phyloP scores from a whole-genome alignment of 1,140 invertebrate genomes.

The Heliconius himera region DNA sequence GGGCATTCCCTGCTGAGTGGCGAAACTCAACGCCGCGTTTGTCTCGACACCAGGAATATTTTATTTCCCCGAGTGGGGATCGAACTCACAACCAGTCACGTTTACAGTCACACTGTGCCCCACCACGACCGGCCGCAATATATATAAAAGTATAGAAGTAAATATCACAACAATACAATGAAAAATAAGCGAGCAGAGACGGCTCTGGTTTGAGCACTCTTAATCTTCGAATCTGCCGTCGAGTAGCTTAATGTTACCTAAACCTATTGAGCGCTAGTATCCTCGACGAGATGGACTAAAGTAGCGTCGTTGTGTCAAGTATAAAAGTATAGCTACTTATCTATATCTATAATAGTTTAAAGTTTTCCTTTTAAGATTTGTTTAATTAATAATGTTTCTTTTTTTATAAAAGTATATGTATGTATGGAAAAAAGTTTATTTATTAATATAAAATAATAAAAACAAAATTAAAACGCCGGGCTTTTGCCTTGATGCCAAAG shows the following conservation, averaged over 20 bases:
- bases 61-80: too few species aligned
- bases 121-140: neutral
- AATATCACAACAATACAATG: neutral
- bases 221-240: slow-evolving; percentile 15
- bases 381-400: neutral
- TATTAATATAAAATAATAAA: too few species aligned
- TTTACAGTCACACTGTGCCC: too few species aligned
- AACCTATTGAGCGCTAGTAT: slow-evolving; percentile 12
- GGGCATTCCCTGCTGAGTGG: too few species aligned
- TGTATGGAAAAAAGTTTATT: neutral
- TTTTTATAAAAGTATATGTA: neutral
- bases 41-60: too few species aligned
- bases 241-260: slow-evolving; percentile 8
- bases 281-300: slow-evolving; percentile 12
- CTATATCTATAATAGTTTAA: neutral
- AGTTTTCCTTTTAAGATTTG: neutral
- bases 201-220: neutral
- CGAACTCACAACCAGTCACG: too few species aligned
- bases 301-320: neutral
- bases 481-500: too few species aligned
- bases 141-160: neutral
- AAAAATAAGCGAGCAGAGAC: neutral
- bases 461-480: too few species aligned
- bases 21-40: too few species aligned
- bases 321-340: neutral